Evolutionary conservation across 2,113 vertebrate species (phyloP), one percentile per base, ranked within the genome.

Genomic region (Limanda limanda): DNA sequence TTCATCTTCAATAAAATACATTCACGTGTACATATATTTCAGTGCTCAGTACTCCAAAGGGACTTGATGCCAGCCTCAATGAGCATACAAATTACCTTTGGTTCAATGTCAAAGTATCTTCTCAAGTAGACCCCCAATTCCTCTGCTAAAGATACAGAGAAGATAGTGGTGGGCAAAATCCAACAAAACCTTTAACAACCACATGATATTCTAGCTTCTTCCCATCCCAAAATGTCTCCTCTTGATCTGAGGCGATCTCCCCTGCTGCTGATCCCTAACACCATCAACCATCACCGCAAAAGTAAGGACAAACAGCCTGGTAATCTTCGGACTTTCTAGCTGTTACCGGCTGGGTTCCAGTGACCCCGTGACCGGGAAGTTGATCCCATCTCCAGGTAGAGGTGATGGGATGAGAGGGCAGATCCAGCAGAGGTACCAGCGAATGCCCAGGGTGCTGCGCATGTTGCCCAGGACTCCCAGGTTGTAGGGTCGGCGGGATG

Each of bases 351-450:
- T 12, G 10, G 94, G 94, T 25, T 95, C 94, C 45, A 92, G 73
- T 1, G 93, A 90, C 3, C 94, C 92, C 0, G 92, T 85, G 25
- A 95, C 92, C 81, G 89, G 85, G 84, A 97, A 97, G 82, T 90
- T 85, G 72, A 97, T 94, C 25, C 96, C 97, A 0, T 97, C 96
- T 45, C 96, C 96, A 0, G 96, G 95, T 27, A 96, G 65, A 0
- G 92, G 93, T n/a, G 96, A 97, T 15, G 94, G 77, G 68, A 96
- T 82, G 66, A 97, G 95, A 0, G 97, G 97, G 74, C 92, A 95
- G 57, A 98, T 88, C 96, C 95, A 97, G 75, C 95, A 93, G 0
- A 97, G 78, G 88, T 93, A 95, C 96, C 97, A 97, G 67, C 79
- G 93, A 25, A 82, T 59, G 20, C 97, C 97, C 58, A 98, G 87